Conservation (phyloP, 1,140 invertebrate genomes). For the Scaptomyza montana region DNA sequence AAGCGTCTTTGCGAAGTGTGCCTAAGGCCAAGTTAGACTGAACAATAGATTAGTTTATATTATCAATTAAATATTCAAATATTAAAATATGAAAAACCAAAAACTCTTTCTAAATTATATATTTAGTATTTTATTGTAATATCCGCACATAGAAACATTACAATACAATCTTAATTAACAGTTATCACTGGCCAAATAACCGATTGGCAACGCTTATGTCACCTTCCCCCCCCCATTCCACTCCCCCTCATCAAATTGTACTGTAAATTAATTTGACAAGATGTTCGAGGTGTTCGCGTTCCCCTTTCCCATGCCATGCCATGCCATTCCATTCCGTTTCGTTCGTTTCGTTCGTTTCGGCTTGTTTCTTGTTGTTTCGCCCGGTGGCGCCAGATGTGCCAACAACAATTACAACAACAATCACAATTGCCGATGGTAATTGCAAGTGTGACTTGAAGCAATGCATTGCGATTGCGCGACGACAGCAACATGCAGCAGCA, state of each 20-base stretch:
- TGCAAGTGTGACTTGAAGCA: constrained; percentile 67
- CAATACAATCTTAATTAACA: constrained; percentile 7
- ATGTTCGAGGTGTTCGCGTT: constrained; percentile 45
- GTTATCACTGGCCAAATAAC: constrained; percentile 2
- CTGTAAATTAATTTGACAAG: constrained; percentile 81
- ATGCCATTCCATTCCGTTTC: background rate
- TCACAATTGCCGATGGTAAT: constrained; percentile 74
- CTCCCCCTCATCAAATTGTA: constrained; percentile 43
- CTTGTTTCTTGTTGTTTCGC: constrained; percentile 1
- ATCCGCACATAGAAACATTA: too few species aligned
- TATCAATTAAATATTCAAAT: too few species aligned
- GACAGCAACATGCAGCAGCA: constrained; percentile 35
- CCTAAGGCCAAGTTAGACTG: too few species aligned
- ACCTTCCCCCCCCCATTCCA: background rate
- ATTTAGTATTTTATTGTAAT: too few species aligned
- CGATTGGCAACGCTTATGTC: constrained; percentile 47
- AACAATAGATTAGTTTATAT: too few species aligned
- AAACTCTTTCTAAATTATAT: too few species aligned
- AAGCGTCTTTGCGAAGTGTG: too few species aligned
- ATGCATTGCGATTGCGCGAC: constrained; percentile 41
- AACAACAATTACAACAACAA: constrained; percentile 80
- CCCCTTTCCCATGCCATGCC: background rate
- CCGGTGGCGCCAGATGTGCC: constrained; percentile 65
- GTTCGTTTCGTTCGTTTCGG: too few species aligned
- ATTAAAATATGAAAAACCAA: too few species aligned